phyloP scores from a whole-genome alignment of 1,140 invertebrate genomes.

The Vanessa tameamea region DNA sequence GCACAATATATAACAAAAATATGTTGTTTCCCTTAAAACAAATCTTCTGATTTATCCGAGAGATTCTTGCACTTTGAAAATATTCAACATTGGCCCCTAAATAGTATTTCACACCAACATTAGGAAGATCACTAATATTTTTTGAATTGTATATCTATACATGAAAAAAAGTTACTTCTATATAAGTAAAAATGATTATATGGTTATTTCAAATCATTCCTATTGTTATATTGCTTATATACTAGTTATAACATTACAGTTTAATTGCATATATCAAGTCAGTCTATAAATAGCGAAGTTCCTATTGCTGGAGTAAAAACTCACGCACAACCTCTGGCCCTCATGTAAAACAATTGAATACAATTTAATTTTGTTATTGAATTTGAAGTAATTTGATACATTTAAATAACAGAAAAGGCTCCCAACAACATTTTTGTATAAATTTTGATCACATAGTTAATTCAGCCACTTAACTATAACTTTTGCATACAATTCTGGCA shows the following conservation, averaged over 20 bases:
- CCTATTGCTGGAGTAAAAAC: conserved; percentile 21
- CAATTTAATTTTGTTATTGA: not conserved
- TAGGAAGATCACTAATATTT: conserved; percentile 6
- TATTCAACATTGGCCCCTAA: not conserved
- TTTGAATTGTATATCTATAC: not conserved
- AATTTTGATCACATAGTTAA: conserved; percentile 9
- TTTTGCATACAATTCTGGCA: not conserved
- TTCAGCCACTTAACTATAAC: not conserved
- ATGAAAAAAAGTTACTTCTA: not conserved
- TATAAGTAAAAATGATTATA: no score
- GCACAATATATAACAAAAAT: conserved; percentile 21
- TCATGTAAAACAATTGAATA: not conserved
- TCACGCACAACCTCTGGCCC: not conserved
- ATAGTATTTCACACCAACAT: conserved; percentile 7
- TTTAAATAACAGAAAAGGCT: not conserved
- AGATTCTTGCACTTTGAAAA: conserved; percentile 23
- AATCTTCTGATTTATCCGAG: not conserved
- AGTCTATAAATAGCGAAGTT: conserved; percentile 12
- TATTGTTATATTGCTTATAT: not conserved
- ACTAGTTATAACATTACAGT: not conserved
- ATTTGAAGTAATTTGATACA: no score
- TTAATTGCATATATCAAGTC: not conserved
- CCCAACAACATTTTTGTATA: not conserved
- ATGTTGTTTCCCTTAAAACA: conserved; percentile 1
- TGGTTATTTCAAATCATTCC: not conserved